Conservation (phyloP, 2,888 invertebrate species). For the Leuctra nigra region DNA sequence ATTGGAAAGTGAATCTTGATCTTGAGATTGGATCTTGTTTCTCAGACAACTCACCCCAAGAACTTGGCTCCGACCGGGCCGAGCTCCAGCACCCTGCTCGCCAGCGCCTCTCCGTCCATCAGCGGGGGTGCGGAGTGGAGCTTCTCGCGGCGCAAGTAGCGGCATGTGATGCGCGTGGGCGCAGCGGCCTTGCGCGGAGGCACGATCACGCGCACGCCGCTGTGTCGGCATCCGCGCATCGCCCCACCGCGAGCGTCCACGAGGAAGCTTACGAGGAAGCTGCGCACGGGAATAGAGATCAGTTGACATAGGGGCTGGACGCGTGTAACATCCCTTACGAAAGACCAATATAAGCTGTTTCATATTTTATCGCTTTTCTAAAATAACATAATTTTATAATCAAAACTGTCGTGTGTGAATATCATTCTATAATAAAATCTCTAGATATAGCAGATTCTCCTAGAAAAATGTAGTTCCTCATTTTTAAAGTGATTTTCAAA, state of each 20-base stretch:
- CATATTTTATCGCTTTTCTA: too few species aligned
- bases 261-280: conserved; percentile 97
- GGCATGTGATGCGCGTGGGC: conserved; percentile 94
- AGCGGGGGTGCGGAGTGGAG: conserved; percentile 87
- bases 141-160: conserved; percentile 69
- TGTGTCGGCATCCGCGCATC: conserved; percentile 97
- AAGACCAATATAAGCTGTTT: too few species aligned
- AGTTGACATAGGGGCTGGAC: background rate
- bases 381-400: too few species aligned
- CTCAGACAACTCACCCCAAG: conserved; percentile 72
- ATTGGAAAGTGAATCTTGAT: too few species aligned
- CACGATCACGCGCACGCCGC: conserved; percentile 93
- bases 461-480: too few species aligned
- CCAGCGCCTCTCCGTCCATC: conserved; percentile 97
- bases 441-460: too few species aligned
- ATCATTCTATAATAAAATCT: too few species aligned
- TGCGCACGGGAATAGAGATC: conserved; percentile 36
- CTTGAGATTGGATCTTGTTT: too few species aligned
- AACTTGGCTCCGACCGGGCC: conserved; percentile 95
- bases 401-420: too few species aligned
- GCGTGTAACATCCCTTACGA: too few species aligned
- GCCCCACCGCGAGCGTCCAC: conserved; percentile 99
- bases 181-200: conserved; percentile 93
- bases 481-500: too few species aligned
- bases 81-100: conserved; percentile 88